phyloP scores from a whole-genome alignment of 2,888 invertebrate genomes.

The Latrodectus hesperus region DNA sequence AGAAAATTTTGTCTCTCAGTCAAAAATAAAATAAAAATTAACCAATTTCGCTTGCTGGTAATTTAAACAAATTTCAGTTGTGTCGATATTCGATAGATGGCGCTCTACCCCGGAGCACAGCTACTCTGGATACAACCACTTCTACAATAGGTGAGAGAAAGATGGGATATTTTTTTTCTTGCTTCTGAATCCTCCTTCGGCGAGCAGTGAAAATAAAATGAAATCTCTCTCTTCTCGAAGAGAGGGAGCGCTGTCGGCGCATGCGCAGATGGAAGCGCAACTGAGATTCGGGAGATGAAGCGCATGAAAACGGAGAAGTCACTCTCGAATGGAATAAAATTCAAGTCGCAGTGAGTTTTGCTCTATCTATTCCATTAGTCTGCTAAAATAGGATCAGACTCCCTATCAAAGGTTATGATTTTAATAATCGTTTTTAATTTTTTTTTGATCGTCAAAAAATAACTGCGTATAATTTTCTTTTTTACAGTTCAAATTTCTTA shows the following conservation, averaged over 20 bases:
- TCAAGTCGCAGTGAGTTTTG: no score
- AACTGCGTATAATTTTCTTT: no score
- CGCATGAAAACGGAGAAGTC: neutral
- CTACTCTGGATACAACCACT: slow-evolving; percentile 58
- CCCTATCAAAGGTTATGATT: no score
- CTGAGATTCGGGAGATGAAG: neutral
- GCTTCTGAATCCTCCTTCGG: slow-evolving; percentile 2
- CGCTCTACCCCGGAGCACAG: slow-evolving; percentile 17
- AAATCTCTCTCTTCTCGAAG: slow-evolving; percentile 12
- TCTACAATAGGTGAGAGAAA: slow-evolving; percentile 30
- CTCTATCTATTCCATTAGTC: no score
- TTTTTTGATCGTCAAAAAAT: no score
- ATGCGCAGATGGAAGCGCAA: slow-evolving; percentile 39
- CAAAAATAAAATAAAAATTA: no score
- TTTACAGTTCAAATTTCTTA: no score
- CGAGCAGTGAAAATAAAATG: slow-evolving; percentile 36
- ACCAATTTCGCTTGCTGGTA: no score
- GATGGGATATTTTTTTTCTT: slow-evolving; percentile 33
- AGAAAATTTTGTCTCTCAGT: no score
- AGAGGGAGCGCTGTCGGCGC: slow-evolving; percentile 45
- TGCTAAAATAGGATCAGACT: no score
- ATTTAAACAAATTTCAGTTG: neutral
- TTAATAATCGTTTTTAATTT: no score
- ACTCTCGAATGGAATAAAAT: neutral
- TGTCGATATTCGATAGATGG: slow-evolving; percentile 32